These are phyloP conservation scores for Allophyes oxyacanthae DNA, from an alignment of 2,888 invertebrate species.

Conservation along the genomic window DNA sequence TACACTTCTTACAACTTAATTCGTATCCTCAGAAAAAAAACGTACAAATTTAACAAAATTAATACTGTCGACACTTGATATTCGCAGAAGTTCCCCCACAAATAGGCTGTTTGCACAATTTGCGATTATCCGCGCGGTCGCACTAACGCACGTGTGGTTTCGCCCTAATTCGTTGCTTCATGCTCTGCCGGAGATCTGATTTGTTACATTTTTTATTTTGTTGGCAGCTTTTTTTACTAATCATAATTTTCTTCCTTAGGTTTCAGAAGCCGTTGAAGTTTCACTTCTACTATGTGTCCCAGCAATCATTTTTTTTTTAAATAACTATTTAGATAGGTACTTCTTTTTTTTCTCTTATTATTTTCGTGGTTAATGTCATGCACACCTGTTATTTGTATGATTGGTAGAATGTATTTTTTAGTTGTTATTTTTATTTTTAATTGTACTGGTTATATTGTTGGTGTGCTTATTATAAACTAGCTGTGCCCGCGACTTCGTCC, in stretches of 20 bases:
- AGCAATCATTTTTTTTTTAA: too few relatives aligned
- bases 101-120: conserved; percentile 61
- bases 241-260: background rate
- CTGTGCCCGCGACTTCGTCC: too few relatives aligned
- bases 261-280: conserved; percentile 24
- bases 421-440: too few relatives aligned
- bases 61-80: conserved; percentile 58
- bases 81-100: conserved; percentile 33
- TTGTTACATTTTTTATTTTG: conserved; percentile 53
- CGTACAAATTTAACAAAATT: conserved; percentile 47
- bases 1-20: conserved; percentile 29
- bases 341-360: too few relatives aligned
- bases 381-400: too few relatives aligned
- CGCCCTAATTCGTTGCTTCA: conserved; percentile 50
- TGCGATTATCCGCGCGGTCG: conserved; percentile 57
- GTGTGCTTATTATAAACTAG: too few relatives aligned
- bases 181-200: conserved; percentile 36
- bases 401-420: too few relatives aligned
- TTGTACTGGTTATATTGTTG: too few relatives aligned
- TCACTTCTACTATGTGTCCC: too few relatives aligned
- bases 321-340: too few relatives aligned
- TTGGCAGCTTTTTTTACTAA: conserved; percentile 34
- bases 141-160: conserved; percentile 55
- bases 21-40: conserved; percentile 29
- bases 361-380: too few relatives aligned